Base-by-base conservation (phyloP, 2,113 vertebrate genomes). In the Aleadryas rufinucha region DNA sequence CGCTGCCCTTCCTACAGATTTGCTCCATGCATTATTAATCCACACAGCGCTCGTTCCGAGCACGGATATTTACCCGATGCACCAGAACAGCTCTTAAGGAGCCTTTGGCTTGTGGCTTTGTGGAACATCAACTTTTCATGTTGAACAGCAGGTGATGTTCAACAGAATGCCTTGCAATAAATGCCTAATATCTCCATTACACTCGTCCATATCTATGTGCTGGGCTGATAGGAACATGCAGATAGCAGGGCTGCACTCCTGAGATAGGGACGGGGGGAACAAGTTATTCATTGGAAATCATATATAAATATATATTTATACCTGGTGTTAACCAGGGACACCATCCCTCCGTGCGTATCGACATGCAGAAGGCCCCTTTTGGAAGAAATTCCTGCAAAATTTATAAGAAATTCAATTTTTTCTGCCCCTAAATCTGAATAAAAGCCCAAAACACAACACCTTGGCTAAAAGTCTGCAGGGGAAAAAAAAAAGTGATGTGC, bases 111-210 rank as follows among this genome's bases (percentile, higher is more conserved):
- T 24, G n/a, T 89, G 96, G 96, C 94, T 50, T 72, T 84, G 94
- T 96, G 94, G 95, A 96, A 95, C 95, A 97, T 94, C 87, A 92
- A 89, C 89, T 84, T 87, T 80, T 95, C 90, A 87, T 91, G 79
- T 91, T 63, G 77, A 84, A 95, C 95, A 97, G 97, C 96, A 92
- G 97, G 97, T 94, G 96, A 96, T 96, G 96, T 93, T 95, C 94
- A 84, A 87, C 93, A 89, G 84, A 95, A 95, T 2, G 61, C 75
- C 53, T 50, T 27, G 72, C 93, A 93, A 82, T 92, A 94, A 97
- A 84, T 28, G 57, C 90, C 91, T 95, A 89, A 89, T 95, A 90
- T 86, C 93, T 79, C 93, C 95, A 86, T 95, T 82, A 80, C 42
- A 0, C 90, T 84, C 39, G 3, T 35, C 35, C 77, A 3, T 75